A percentile compares a stretch with the other conserved stretches of the same genome.
These are phyloP conservation scores for Prostheceraeus crozeri DNA, from an alignment of 2,888 invertebrate species.

Conservation along the genomic window DNA sequence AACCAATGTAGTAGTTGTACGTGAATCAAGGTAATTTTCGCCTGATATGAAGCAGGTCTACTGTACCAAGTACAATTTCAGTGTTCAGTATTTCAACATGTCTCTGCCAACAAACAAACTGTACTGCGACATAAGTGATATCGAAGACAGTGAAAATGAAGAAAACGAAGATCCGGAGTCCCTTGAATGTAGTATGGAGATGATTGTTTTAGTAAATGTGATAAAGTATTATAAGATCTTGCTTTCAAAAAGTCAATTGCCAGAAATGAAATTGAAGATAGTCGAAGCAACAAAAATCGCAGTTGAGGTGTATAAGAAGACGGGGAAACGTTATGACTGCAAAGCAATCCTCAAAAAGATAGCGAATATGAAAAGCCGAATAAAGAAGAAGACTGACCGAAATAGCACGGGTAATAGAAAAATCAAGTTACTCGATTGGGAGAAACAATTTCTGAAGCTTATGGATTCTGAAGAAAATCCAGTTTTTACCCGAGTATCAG, in stretches of 20 bases:
- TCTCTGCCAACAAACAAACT: too few relatives aligned
- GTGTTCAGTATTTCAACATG: too few relatives aligned
- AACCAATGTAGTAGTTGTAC: too few relatives aligned
- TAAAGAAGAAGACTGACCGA: slow-evolving; percentile 3
- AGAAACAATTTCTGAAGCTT: slow-evolving; percentile 1
- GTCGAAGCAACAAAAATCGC: slow-evolving; percentile 7
- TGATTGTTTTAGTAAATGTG: too few relatives aligned
- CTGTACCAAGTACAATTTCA: too few relatives aligned
- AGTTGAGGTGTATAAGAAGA: not conserved
- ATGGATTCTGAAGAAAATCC: slow-evolving; percentile 12
- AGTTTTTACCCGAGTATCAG: not conserved
- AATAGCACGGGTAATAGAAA: slow-evolving; percentile 15
- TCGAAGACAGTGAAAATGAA: too few relatives aligned
- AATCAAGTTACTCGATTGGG: slow-evolving; percentile 13
- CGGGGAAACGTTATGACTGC: slow-evolving; percentile 8
- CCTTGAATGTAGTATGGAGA: too few relatives aligned
- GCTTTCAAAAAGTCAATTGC: slow-evolving; percentile 10
- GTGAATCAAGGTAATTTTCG: too few relatives aligned
- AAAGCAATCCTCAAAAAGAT: not conserved
- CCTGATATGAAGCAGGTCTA: too few relatives aligned
- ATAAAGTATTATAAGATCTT: slow-evolving; percentile 11
- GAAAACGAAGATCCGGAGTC: too few relatives aligned
- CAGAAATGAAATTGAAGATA: not conserved
- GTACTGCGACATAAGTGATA: too few relatives aligned
- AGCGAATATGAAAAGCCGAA: slow-evolving; percentile 3